A percentile compares a stretch with the other conserved stretches of the same genome.
These are phyloP conservation scores for Dichetophora obliterata DNA, from an alignment of 2,888 invertebrate species.

Conservation along the genomic window DNA sequence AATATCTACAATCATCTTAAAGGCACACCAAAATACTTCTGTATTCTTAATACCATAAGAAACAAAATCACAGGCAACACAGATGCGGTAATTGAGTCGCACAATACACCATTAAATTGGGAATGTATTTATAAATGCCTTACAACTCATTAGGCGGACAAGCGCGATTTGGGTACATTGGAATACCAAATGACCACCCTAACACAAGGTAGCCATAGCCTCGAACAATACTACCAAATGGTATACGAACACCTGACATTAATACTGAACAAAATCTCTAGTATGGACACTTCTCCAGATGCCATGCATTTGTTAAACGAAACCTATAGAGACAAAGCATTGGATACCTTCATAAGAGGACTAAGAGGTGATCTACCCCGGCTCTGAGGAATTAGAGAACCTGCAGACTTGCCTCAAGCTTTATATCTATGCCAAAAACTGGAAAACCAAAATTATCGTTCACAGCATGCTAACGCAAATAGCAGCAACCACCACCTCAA, in stretches of 20 bases:
- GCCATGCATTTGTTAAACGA: background rate
- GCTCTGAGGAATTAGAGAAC: constrained; percentile 6
- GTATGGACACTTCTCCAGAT: constrained; percentile 22
- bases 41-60: background rate
- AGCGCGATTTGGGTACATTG: background rate
- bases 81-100: background rate
- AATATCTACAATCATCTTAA: background rate
- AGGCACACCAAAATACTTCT: background rate
- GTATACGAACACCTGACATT: constrained; percentile 41
- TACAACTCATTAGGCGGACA: background rate
- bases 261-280: background rate
- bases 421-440: constrained; percentile 5
- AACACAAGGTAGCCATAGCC: constrained; percentile 21
- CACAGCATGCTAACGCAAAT: background rate
- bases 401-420: constrained; percentile 12
- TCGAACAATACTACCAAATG: background rate
- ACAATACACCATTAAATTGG: background rate
- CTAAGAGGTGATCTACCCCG: background rate
- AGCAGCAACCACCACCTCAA: background rate
- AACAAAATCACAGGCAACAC: background rate
- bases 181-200: background rate
- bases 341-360: background rate
- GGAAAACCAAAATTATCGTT: constrained; percentile 10
- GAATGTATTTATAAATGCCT: background rate
- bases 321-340: background rate